Conservation (phyloP, 2,113 vertebrate genomes). For the Poeciliopsis retropinna region DNA sequence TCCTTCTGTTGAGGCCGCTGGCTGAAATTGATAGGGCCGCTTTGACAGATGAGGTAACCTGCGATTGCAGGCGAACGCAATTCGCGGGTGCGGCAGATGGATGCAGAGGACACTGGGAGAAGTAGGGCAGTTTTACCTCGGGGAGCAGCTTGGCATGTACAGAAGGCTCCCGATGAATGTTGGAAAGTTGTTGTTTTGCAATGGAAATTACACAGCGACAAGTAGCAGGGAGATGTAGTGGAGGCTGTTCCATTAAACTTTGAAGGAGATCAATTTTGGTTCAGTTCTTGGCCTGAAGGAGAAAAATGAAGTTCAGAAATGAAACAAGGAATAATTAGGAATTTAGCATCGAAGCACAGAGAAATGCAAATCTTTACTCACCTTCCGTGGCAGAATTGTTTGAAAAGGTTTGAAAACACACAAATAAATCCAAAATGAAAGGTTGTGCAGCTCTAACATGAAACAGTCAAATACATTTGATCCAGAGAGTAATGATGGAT, state of each 20-base stretch:
- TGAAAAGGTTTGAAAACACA: background rate
- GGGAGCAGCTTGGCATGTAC: conserved; percentile 56
- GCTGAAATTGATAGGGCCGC: conserved; percentile 66
- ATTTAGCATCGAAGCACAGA: conserved; percentile 17
- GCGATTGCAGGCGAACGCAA: conserved; percentile 64
- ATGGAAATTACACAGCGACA: conserved; percentile 42
- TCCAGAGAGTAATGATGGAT: conserved; percentile 26
- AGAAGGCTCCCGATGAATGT: conserved; percentile 49
- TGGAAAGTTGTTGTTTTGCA: conserved; percentile 59
- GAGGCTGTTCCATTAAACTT: conserved; percentile 24
- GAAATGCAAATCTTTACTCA: conserved; percentile 6
- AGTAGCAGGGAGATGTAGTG: conserved; percentile 1
- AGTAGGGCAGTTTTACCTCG: conserved; percentile 70
- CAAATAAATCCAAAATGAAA: conserved; percentile 17
- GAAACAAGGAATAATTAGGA: conserved; percentile 33
- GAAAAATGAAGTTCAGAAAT: conserved; percentile 18
- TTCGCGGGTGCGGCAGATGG: conserved; percentile 67
- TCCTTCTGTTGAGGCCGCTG: conserved; percentile 58
- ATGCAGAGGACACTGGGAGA: conserved; percentile 66
- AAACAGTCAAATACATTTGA: conserved; percentile 33
- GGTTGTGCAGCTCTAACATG: conserved; percentile 18
- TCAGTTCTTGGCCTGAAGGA: background rate
- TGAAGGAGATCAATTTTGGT: conserved; percentile 21
- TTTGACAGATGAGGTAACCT: conserved; percentile 72
- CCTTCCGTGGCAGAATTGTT: conserved; percentile 4